Evolutionary conservation across 2,797 vertebrate genomes (phyloP).

Genomic region (Caiman crocodilus): DNA sequence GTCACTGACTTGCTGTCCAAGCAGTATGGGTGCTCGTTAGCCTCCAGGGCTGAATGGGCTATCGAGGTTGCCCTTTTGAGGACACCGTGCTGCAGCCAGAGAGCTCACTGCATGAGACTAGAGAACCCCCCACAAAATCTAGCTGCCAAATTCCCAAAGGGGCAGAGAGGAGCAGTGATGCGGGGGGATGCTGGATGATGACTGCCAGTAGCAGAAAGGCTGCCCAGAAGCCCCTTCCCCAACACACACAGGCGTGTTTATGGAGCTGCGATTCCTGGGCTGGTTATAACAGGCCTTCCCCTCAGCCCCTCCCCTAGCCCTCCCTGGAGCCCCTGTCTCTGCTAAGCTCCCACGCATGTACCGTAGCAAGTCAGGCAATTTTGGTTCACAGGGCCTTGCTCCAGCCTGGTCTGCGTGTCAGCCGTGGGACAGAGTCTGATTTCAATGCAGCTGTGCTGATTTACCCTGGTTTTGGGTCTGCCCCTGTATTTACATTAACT

Average conservation of each 20-base stretch:
- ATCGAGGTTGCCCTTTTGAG: too few relatives aligned
- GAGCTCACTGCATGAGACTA: background rate
- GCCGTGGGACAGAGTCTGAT: background rate
- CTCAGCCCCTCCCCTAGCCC: background rate
- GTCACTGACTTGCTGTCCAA: background rate
- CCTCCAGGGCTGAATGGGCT: background rate
- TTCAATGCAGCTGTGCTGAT: background rate
- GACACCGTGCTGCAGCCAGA: too few relatives aligned
- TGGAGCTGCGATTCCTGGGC: background rate
- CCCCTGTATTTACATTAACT: background rate
- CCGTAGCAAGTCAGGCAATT: background rate
- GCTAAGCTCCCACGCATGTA: background rate
- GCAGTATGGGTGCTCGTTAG: background rate
- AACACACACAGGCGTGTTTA: background rate
- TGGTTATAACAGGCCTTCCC: background rate
- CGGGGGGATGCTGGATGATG: background rate
- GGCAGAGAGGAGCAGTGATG: background rate
- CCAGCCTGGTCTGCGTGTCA: fast-evolving
- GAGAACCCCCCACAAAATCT: background rate
- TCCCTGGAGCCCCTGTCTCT: background rate
- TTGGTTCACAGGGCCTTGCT: fast-evolving
- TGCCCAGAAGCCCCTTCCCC: background rate
- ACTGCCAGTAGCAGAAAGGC: background rate
- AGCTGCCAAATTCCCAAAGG: background rate
- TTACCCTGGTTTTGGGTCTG: background rate